These are phyloP conservation scores for Tachina lurida DNA, from an alignment of 2,888 invertebrate genomes.

Conservation along the genomic window DNA sequence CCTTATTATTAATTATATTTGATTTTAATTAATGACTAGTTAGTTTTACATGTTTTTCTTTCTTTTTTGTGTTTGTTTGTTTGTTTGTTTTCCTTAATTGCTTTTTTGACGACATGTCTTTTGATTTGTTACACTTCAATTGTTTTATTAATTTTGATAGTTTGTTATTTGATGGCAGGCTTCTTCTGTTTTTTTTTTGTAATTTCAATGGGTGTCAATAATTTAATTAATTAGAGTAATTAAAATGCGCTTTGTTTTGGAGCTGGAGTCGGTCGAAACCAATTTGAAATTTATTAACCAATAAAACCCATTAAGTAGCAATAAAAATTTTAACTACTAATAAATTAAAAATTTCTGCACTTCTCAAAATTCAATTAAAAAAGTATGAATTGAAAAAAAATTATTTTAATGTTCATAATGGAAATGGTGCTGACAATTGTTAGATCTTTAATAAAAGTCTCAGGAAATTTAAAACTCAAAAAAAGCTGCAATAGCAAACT, in stretches of 20 bases:
- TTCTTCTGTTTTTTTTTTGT: not conserved
- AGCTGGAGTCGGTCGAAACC: too few species aligned
- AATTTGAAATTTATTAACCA: too few species aligned
- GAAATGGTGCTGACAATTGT: too few species aligned
- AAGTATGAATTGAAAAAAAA: too few species aligned
- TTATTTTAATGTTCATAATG: too few species aligned
- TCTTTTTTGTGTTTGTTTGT: not conserved
- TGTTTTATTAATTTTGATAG: constrained; percentile 36
- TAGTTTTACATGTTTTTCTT: not conserved
- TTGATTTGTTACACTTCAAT: constrained; percentile 39
- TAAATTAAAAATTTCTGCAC: too few species aligned
- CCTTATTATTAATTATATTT: constrained; percentile 37
- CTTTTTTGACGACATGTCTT: not conserved
- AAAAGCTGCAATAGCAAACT: too few species aligned
- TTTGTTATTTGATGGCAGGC: constrained; percentile 5
- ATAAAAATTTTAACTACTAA: too few species aligned
- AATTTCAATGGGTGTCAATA: not conserved
- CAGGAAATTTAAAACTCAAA: too few species aligned
- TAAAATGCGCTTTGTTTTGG: not conserved
- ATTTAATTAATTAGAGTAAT: not conserved
- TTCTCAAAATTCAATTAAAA: too few species aligned
- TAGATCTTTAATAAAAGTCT: too few species aligned
- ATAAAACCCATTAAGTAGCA: too few species aligned
- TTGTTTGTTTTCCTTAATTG: not conserved
- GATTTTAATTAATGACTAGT: constrained; percentile 52